Conservation (phyloP, 2,113 vertebrate genomes). For the Orthonyx spaldingii region DNA sequence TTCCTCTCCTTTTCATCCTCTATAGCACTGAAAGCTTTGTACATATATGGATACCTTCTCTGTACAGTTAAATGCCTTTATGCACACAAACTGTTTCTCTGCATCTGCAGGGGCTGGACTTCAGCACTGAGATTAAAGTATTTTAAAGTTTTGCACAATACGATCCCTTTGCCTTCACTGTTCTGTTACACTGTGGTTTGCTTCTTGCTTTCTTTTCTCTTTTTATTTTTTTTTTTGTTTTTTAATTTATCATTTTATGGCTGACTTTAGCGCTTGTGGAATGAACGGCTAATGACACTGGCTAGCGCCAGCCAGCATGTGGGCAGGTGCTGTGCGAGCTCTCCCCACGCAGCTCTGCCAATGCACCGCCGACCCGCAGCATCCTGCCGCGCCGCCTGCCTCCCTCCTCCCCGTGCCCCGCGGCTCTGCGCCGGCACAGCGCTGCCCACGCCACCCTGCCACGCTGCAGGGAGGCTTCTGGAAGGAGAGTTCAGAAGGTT, state of each 20-base stretch:
- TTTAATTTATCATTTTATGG: background rate
- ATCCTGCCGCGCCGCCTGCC: background rate
- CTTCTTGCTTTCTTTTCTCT: background rate
- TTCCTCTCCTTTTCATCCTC: background rate
- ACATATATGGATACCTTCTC: background rate
- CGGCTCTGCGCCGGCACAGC: fast-evolving
- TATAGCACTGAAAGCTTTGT: background rate
- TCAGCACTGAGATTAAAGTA: background rate
- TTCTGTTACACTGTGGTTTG: background rate
- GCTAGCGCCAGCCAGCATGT: background rate
- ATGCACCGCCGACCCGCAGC: background rate
- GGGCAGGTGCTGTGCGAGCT: slow-evolving; percentile 17
- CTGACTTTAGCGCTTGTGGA: background rate
- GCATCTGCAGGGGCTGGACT: background rate
- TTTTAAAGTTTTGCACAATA: background rate
- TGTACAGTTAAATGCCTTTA: background rate
- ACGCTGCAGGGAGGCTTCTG: background rate
- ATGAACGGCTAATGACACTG: slow-evolving; percentile 12
- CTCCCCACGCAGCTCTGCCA: background rate
- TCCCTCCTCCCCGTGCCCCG: background rate
- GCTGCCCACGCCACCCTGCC: fast-evolving
- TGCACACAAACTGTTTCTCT: background rate
- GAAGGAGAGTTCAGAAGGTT: background rate
- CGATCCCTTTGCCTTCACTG: background rate
- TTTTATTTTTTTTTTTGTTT: background rate